Conservation (phyloP, 1,140 invertebrate genomes). For the Zaprionus gabonicus region DNA sequence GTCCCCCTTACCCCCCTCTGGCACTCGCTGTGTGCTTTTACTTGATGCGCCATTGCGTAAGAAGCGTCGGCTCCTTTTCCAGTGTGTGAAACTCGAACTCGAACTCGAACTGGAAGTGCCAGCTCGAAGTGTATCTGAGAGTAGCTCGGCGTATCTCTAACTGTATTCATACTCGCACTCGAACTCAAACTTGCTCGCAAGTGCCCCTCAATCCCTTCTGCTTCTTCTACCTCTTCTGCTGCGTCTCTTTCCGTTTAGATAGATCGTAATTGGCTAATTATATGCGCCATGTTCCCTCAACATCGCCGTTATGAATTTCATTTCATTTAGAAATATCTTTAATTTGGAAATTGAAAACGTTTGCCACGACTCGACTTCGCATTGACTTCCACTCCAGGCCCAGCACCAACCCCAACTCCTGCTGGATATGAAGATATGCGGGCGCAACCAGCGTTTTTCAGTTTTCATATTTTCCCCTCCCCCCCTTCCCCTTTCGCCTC, state of each 20-base stretch:
- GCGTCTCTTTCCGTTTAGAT: neutral
- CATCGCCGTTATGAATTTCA: slow-evolving; percentile 61
- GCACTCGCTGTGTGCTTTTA: neutral
- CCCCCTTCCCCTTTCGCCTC: neutral
- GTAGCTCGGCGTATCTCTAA: slow-evolving; percentile 3
- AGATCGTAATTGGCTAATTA: slow-evolving; percentile 72
- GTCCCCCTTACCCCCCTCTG: too few species aligned
- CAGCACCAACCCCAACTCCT: slow-evolving; percentile 2
- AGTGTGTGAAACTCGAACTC: slow-evolving; percentile 43
- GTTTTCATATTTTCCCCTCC: slow-evolving; percentile 36
- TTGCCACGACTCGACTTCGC: slow-evolving; percentile 39
- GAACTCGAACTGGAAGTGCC: slow-evolving; percentile 22
- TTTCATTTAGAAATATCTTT: slow-evolving; percentile 76
- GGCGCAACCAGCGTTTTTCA: slow-evolving; percentile 47
- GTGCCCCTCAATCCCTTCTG: neutral
- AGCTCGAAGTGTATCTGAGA: slow-evolving; percentile 23
- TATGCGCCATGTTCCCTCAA: slow-evolving; percentile 32
- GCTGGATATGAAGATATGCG: slow-evolving; percentile 45
- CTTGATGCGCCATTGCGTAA: slow-evolving; percentile 52
- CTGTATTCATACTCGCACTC: neutral
- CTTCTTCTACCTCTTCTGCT: neutral
- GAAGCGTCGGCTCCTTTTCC: slow-evolving; percentile 40
- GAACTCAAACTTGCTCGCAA: neutral
- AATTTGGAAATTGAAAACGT: slow-evolving; percentile 78
- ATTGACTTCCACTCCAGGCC: neutral